These are phyloP conservation scores for Hermaeophaga mercurialis DNA, from an alignment of 2,888 invertebrate genomes.

Conservation along the genomic window DNA sequence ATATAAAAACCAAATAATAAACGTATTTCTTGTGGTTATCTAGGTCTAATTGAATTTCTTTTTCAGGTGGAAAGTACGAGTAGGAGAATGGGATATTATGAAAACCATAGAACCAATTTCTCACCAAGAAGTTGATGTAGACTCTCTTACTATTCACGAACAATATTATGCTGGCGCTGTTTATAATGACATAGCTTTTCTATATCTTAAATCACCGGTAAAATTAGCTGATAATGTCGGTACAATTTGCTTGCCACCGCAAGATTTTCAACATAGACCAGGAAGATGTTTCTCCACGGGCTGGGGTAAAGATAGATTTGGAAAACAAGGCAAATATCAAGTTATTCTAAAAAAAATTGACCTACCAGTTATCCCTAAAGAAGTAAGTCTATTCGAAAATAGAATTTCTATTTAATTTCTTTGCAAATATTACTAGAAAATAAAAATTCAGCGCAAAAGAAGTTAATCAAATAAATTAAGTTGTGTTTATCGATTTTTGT, in stretches of 20 bases:
- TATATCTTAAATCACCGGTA: constrained; percentile 42
- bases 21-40: too few species aligned
- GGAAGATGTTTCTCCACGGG: constrained; percentile 70
- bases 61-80: constrained; percentile 57
- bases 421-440: constrained; percentile 67
- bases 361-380: constrained; percentile 67
- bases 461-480: too few species aligned
- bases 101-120: constrained; percentile 64
- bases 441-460: constrained; percentile 8
- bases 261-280: not conserved
- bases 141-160: constrained; percentile 35
- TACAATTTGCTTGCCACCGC: constrained; percentile 44
- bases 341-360: constrained; percentile 76
- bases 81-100: constrained; percentile 85
- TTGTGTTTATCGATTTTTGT: too few species aligned
- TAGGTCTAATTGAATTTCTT: too few species aligned
- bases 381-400: constrained; percentile 65
- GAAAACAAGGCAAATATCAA: constrained; percentile 61
- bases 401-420: constrained; percentile 57
- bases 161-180: constrained; percentile 41
- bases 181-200: constrained; percentile 46
- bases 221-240: constrained; percentile 40
- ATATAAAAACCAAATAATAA: too few species aligned
- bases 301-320: constrained; percentile 65
- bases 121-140: constrained; percentile 64